Evolutionary conservation across 1,140 invertebrate genomes (phyloP), one percentile per base, ranked within the genome.

Genomic region (Drosophila jambulina): DNA sequence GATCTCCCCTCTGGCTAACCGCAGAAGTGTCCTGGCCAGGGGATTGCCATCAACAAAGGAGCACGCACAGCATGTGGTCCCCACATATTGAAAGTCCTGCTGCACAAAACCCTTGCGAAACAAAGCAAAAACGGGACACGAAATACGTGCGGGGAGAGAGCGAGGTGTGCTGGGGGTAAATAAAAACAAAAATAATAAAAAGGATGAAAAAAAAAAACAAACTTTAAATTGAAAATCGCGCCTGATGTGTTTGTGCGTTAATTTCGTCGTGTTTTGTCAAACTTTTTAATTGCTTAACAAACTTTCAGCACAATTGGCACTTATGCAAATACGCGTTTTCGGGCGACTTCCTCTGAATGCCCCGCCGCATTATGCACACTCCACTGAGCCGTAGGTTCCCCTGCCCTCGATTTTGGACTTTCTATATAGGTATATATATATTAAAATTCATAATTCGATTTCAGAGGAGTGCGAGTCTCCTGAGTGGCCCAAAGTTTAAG

Each of bases 251-350:
- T 88, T 88, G 85, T 78, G 64, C 64, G 70, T 90, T 91, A 86
- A 91, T 90, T 90, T 88, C 36, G 19, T 32, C 15, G 75, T 77
- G 74, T 77, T 84, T 84, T 80, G 70, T 80, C 56, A 75, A 88
- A 88, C 84, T 84, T 88, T 87, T 90, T 88, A 88, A 88, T 88
- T 87, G 84, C 86, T 87, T 90, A 68, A 88, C 80, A 70, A 86
- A 80, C 86, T 74, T 69, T 61, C 53, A 67, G 46, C 61, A 78
- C 74, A 78, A 78, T 78, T 78, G 75, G 75, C 75, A 77, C 76
- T 77, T 77, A 77, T 60, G 53, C 23, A 56, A 3, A 56, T 7
- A 40, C 48, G 29, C 40, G 63, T 77, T 75, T 75, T 75, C 74
- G 27, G 56, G 34, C 63, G 62, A 77, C 64, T 77, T 54, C 45